Percentiles rank a stretch among this genome's conserved stretches.
phyloP scores from a whole-genome alignment of 2,797 vertebrate genomes.

The Dromococcyx pavoninus region DNA sequence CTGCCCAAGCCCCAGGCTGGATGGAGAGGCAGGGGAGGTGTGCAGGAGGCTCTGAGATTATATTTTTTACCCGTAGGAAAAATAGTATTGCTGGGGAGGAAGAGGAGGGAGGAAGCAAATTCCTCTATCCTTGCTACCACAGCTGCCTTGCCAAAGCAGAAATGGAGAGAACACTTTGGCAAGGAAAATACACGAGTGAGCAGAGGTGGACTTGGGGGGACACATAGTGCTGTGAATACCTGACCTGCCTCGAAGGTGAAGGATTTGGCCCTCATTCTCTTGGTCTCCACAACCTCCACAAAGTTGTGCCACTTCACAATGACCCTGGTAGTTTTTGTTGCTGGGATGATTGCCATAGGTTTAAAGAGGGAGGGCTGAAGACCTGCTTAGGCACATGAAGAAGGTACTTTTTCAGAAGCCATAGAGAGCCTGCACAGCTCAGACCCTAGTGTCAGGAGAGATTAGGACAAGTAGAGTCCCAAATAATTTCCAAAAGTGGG shows the following conservation, averaged over 20 bases:
- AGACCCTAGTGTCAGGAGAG: not conserved
- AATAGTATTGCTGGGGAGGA: not conserved
- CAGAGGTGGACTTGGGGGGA: not conserved
- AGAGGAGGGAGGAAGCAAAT: not conserved
- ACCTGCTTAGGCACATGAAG: not conserved
- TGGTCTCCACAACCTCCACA: not conserved
- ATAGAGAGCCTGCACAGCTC: not conserved
- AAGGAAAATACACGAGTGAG: not conserved
- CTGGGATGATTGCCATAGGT: not conserved
- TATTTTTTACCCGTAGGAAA: not conserved
- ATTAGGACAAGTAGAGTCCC: not conserved
- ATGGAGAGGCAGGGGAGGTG: not conserved
- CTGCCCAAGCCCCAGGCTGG: accelerated
- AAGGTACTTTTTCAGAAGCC: not conserved
- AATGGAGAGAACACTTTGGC: not conserved
- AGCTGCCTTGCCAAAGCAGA: not conserved
- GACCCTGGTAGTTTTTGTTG: not conserved
- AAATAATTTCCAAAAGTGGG: not conserved
- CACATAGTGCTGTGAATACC: not conserved
- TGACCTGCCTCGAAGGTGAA: not conserved
- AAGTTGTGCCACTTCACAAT: not conserved
- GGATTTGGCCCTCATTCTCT: not conserved
- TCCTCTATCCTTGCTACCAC: not conserved
- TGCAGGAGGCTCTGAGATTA: not conserved
- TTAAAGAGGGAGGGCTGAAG: not conserved